Base-by-base conservation (phyloP, 2,888 invertebrate species). In the Hymenopus coronatus region DNA sequence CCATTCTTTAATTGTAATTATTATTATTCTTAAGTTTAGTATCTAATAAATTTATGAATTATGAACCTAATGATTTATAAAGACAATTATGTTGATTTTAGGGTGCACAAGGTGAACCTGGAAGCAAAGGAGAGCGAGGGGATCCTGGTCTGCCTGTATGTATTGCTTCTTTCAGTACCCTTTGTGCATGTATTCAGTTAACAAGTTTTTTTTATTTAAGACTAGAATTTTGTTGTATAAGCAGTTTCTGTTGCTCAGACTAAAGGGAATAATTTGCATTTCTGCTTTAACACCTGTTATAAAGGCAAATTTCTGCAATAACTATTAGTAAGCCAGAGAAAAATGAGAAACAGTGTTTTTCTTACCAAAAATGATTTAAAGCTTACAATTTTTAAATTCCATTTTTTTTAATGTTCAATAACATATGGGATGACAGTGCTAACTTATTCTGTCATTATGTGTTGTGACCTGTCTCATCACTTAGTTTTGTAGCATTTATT, bases 91-190 rank as follows among this genome's bases (percentile, higher is more conserved):
- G 28, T 54, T 28, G 14, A 12, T 85, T 40, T 28, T 86, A 98
- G 98, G 98, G 98, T 91, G 98, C 98, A 91, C 97, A 97, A 94
- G 98, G 98, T 91, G 98, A 98, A 94, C 97, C 97, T 88, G 98
- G 98, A 91, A 96, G 95, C 92, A 98, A 98, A 94, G 98, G 98
- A 91, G 98, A 98, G 94, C 95, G 98, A 91, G 98, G 98, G 88
- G 98, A 98, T 94, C 98, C 98, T 91, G 98, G 98, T 92, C 94
- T 98, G 92, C 98, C 98, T 93, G 98, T 98, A 96, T 95, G 97
- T 96, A 91, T 89, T 15, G 7, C 6, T 30, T 82, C 40, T 89
- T 83, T 83, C 28, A 28, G 9, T 88, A 30, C n/a, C 25, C 30
- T 46, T 70, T 20, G 20, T 70, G 54, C 15, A 54, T 54, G 25